phyloP scores from a whole-genome alignment of 2,797 vertebrate genomes.

The Philypnodon macrostomus region DNA sequence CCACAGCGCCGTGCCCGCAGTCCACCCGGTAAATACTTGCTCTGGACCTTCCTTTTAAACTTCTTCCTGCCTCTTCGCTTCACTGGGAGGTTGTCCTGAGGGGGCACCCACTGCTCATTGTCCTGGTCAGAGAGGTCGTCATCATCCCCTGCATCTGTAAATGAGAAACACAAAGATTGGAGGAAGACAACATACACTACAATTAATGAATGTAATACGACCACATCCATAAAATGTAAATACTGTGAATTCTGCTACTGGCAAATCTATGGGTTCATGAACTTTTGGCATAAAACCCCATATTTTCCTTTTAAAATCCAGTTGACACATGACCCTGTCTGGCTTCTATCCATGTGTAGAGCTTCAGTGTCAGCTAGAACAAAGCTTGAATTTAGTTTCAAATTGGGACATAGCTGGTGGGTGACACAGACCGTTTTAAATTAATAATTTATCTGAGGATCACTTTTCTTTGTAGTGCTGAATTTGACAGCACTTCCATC shows the following conservation, averaged over 20 bases:
- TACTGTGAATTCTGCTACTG: background rate
- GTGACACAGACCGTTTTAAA: constrained; percentile 11
- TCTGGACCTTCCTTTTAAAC: constrained; percentile 42
- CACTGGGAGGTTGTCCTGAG: constrained; percentile 56
- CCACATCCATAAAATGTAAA: background rate
- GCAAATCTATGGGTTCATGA: constrained; percentile 4
- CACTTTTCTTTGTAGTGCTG: constrained; percentile 34
- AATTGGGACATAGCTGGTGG: constrained; percentile 4
- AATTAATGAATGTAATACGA: constrained; percentile 16
- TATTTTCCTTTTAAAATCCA: too few species aligned
- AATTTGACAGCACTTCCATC: constrained; percentile 71
- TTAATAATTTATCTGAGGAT: constrained; percentile 34
- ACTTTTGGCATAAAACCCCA: too few species aligned
- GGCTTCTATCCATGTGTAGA: constrained; percentile 19
- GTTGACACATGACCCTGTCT: constrained; percentile 13
- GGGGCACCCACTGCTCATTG: constrained; percentile 57
- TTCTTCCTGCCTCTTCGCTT: constrained; percentile 45
- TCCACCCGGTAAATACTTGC: constrained; percentile 36
- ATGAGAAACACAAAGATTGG: constrained; percentile 37
- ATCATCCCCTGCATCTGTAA: constrained; percentile 69
- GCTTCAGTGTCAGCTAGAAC: constrained; percentile 25
- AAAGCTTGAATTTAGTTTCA: constrained; percentile 22
- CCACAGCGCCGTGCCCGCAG: constrained; percentile 77
- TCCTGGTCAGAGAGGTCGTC: constrained; percentile 62
- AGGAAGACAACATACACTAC: constrained; percentile 20